Evolutionary conservation across 2,113 vertebrate species (phyloP).

Genomic region (Benitochromis conjunctus): DNA sequence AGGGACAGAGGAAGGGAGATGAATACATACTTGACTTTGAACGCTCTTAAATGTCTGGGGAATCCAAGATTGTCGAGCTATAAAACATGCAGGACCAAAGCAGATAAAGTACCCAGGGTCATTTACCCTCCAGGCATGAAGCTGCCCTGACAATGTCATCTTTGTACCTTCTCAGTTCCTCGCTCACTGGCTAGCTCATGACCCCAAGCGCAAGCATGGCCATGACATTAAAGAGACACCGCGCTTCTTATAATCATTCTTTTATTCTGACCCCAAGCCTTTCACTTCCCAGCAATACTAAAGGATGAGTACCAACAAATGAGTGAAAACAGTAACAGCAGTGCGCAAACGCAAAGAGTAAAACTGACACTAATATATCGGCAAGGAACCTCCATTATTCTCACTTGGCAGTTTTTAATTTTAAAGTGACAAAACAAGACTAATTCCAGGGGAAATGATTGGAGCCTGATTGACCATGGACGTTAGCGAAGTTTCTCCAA

Average conservation of each 20-base stretch:
- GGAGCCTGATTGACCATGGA: slow-evolving; percentile 46
- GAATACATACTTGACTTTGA: slow-evolving; percentile 45
- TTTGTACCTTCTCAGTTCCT: slow-evolving; percentile 16
- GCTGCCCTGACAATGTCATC: slow-evolving; percentile 25
- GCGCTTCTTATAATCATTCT: background rate
- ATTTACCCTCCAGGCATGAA: slow-evolving; percentile 1
- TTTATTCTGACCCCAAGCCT: background rate
- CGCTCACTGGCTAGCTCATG: slow-evolving; percentile 7
- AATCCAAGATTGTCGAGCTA: slow-evolving; percentile 1
- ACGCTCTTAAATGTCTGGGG: slow-evolving; percentile 40
- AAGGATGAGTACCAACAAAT: slow-evolving; percentile 15
- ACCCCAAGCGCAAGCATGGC: background rate
- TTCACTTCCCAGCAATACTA: background rate
- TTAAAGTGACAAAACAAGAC: slow-evolving; percentile 69
- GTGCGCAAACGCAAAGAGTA: background rate
- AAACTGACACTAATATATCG: slow-evolving; percentile 49
- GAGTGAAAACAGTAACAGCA: slow-evolving; percentile 17
- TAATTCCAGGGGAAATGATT: slow-evolving; percentile 55
- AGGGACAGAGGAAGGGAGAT: slow-evolving; percentile 25
- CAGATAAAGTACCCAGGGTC: slow-evolving; percentile 17
- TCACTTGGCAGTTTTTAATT: slow-evolving; percentile 65
- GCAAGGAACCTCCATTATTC: slow-evolving; percentile 52
- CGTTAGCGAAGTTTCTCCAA: slow-evolving; percentile 30
- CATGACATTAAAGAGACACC: background rate
- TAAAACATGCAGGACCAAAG: slow-evolving; percentile 32